Evolutionary conservation across 1,140 invertebrate species (phyloP), one percentile per base, ranked within the genome.

Genomic region (Drosophila lini): DNA sequence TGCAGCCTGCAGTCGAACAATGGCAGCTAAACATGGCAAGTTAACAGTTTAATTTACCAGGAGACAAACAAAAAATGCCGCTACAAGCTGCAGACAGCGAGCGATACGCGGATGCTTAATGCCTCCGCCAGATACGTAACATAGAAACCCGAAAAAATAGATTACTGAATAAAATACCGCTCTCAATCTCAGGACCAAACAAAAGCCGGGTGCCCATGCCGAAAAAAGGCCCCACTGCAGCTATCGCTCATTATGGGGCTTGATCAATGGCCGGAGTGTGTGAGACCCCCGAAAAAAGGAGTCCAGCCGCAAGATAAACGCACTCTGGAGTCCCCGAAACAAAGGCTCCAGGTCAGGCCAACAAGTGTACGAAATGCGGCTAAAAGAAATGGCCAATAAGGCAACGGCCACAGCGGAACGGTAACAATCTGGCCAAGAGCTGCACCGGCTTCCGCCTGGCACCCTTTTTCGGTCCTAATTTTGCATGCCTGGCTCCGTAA

Each of bases 11-110:
- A 50, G 69, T 74, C 75, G 55, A 89, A 90, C 84, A 89, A 89
- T 89, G 85, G 84, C 84, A 89, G 81, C 85, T 89, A 84, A 90
- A 89, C 84, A 88, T 84, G 84, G 84, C 80, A 90, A 90, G 85
- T 89, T 89, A 89, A 89, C 84, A 89, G 84, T 89, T 89, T 89
- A 89, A 89, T 89, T 89, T 89, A 81, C 69, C 78, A 78, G 56
- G 63, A 89, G 74, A 74, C 74, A 84, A 75, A 65, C 62, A 65
- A 61, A 79, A 79, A 81, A 84, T 81, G 80, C 84, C 80, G 84
- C 84, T 84, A 89, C 71, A 77, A 63, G 79, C 60, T 45, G 10
- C 34, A 38, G 61, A 36, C 28, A 57, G 50, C 41, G 44, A 44
- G 45, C 58, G 58, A 74, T 73, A 84, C 60, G 85, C 84, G 77